Conservation (phyloP, 2,888 invertebrate genomes). For the Habroteleia sp. region DNA sequence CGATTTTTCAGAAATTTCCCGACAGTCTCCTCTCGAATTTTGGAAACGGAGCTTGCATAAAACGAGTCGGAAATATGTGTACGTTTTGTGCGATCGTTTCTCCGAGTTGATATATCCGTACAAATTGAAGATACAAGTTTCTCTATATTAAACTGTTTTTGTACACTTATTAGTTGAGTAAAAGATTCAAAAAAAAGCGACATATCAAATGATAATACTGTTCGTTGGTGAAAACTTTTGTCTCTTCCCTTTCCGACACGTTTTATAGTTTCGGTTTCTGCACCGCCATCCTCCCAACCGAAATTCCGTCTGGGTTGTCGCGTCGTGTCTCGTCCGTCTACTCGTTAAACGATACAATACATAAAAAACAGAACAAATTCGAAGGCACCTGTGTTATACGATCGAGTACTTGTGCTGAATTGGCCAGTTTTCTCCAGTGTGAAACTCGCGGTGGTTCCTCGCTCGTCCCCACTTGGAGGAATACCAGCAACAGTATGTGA, state of each 20-base stretch:
- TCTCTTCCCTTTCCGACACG: conserved; percentile 48
- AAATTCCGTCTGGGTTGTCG: conserved; percentile 46
- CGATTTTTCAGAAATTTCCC: conserved; percentile 44
- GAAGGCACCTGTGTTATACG: conserved; percentile 71
- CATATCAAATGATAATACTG: conserved; percentile 53
- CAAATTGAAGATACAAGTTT: conserved; percentile 33
- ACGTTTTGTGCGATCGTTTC: conserved; percentile 47
- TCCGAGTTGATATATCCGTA: conserved; percentile 19
- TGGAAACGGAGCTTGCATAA: conserved; percentile 41
- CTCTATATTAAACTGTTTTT: conserved; percentile 27
- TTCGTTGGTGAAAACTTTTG: conserved; percentile 36
- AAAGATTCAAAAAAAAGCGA: conserved; percentile 57
- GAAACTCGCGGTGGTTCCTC: background rate
- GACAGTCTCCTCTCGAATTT: conserved; percentile 11
- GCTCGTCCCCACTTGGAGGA: conserved; percentile 14
- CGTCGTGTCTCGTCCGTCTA: conserved; percentile 55
- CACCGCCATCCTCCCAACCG: conserved; percentile 41
- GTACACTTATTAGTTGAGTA: conserved; percentile 50
- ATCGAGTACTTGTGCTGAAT: conserved; percentile 63
- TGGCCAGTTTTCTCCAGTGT: conserved; percentile 32
- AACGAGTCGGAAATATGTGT: conserved; percentile 50
- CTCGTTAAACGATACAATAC: conserved; percentile 58
- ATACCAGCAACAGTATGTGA: conserved; percentile 22
- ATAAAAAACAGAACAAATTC: conserved; percentile 67
- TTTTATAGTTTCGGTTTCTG: conserved; percentile 37